Conservation (phyloP, 2,888 invertebrate species). For the Beris chalybata region DNA sequence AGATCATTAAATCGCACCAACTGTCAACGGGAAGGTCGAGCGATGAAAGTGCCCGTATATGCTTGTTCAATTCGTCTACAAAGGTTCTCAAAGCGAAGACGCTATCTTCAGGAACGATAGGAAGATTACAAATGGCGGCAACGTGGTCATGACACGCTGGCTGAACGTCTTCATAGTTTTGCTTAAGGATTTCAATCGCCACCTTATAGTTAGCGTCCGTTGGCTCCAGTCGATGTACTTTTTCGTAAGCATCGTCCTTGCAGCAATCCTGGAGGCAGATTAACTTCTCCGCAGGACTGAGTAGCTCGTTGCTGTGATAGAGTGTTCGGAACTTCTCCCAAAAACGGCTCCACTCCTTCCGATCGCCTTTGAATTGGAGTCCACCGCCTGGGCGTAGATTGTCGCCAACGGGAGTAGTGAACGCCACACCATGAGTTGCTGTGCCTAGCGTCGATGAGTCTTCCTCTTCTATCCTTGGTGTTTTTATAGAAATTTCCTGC, state of each 20-base stretch:
- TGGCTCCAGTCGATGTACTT: background rate
- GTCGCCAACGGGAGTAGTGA: too few species aligned
- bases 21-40: too few species aligned
- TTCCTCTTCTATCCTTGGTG: too few species aligned
- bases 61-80: too few species aligned
- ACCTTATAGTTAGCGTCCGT: background rate
- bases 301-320: background rate
- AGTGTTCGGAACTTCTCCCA: background rate
- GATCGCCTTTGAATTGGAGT: background rate
- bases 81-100: too few species aligned
- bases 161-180: background rate
- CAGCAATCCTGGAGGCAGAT: background rate
- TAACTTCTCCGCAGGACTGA: background rate
- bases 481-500: too few species aligned
- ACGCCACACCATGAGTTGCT: too few species aligned
- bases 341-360: background rate
- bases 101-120: too few species aligned
- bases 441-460: too few species aligned
- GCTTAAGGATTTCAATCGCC: background rate
- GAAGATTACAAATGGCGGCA: too few species aligned
- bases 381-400: background rate
- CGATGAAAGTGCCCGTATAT: too few species aligned
- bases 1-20: too few species aligned
- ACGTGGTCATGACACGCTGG: background rate
- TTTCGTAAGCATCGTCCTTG: background rate